A percentile compares a stretch with the other conserved stretches of the same genome.
Evolutionary conservation across 2,797 vertebrate species (phyloP).

Genomic region (Setipinna tenuifilis): DNA sequence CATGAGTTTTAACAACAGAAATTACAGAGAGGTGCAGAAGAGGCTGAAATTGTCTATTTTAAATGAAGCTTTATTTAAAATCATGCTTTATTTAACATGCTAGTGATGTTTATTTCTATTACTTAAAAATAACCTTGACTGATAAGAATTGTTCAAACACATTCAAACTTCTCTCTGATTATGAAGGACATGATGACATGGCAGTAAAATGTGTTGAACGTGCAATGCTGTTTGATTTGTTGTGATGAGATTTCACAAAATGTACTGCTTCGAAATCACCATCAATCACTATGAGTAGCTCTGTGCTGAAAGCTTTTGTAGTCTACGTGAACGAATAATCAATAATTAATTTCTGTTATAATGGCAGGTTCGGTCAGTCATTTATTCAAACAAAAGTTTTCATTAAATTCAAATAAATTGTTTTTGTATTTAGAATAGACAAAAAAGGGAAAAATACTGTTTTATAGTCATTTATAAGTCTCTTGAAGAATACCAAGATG

Average conservation of each 20-base stretch:
- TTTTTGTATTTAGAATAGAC: neutral
- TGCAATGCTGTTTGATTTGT: neutral
- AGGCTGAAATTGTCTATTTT: neutral
- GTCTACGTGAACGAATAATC: neutral
- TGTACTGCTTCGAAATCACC: neutral
- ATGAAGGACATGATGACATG: neutral
- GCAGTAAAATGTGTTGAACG: neutral
- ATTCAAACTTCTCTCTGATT: neutral
- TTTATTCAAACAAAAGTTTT: neutral
- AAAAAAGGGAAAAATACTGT: neutral
- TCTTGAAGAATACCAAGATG: neutral
- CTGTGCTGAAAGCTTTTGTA: neutral
- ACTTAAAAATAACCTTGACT: neutral
- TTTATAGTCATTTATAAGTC: neutral
- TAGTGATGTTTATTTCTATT: too few species aligned
- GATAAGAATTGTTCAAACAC: neutral
- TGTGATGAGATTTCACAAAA: neutral
- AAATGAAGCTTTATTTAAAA: neutral
- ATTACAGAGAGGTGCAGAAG: neutral
- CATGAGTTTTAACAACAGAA: neutral
- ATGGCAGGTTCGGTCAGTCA: neutral
- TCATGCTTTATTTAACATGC: too few species aligned
- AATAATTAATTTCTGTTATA: neutral
- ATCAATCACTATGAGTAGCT: neutral
- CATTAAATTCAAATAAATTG: neutral